Evolutionary conservation across 1,140 invertebrate species (phyloP), one percentile per base, ranked within the genome.

Genomic region (Hormaphis cornu): DNA sequence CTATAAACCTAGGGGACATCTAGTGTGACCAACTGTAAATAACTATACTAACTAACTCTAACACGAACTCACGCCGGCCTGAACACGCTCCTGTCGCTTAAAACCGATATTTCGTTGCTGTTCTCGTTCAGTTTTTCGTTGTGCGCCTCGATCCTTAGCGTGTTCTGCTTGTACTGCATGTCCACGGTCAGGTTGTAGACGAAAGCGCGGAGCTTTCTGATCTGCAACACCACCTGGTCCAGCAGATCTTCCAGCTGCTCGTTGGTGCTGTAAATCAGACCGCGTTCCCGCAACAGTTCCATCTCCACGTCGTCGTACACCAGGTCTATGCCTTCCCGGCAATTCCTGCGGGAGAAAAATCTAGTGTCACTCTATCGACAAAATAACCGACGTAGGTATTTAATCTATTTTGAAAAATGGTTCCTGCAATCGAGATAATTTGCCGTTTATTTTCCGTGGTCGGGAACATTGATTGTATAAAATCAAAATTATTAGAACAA

Each of bases 231-330:
- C 2, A 66, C 61, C 10, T 66, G 48, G 1, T 66, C 61, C n/a
- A 50, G 10, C n/a, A 66, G 35, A 16, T 66, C 61, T 66, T 66
- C 44, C 8, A 66, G 44, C 0, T 48, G 44, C 9, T 50, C 44
- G 18, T 66, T 66, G 9, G 50, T 35, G 0, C 61, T 44, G 5
- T 24, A 28, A 30, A 66, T 66, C 6, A 66, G 12, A 22, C 33
- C 18, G 1, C 61, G 61, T 66, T 66, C 61, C 16, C 44, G 28
- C n/a, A 66, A 66, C 4, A 66, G 61, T 48, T 66, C 61, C 10
- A 22, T 66, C 14, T 66, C 61, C 1, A 66, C 44, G 5, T 66
- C 44, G 9, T 66, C 61, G 20, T 50, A 66, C 18, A 66, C 61
- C 42, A 66, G 50, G 9, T 66, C 61, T 33, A 66, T 66, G 10